These are phyloP conservation scores for Pelochelys cantorii DNA, from an alignment of 2,797 vertebrate species.

Conservation along the genomic window DNA sequence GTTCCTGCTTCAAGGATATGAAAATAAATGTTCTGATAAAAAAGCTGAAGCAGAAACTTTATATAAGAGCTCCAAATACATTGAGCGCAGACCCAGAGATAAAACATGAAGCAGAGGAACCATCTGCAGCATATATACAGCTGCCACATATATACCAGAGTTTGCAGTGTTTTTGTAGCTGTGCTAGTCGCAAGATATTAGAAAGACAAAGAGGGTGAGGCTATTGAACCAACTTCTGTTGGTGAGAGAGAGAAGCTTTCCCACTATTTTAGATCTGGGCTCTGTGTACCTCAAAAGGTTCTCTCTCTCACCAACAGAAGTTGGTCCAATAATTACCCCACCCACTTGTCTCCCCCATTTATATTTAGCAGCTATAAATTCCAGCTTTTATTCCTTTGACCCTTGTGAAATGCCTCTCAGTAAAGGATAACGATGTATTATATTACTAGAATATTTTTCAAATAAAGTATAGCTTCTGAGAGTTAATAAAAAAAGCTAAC, in stretches of 20 bases:
- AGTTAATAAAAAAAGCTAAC: too few relatives aligned
- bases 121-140: neutral
- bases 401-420: neutral
- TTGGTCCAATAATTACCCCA: too few relatives aligned
- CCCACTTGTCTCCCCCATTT: neutral
- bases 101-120: constrained; percentile 28
- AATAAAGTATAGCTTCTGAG: too few relatives aligned
- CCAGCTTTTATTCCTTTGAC: neutral
- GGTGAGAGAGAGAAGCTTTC: neutral
- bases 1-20: neutral
- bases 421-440: neutral
- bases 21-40: neutral
- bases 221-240: neutral
- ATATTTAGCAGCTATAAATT: neutral
- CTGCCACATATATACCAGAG: neutral
- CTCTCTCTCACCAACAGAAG: too few relatives aligned
- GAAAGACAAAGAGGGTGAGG: neutral
- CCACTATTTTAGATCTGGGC: neutral
- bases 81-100: constrained; percentile 4
- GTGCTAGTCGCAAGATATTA: neutral
- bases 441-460: neutral
- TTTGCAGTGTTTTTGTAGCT: neutral
- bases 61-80: neutral
- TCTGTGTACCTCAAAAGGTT: neutral
- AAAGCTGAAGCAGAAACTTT: constrained; percentile 14